These are phyloP conservation scores for Engystomops pustulosus DNA, from an alignment of 2,113 vertebrate genomes.

Conservation along the genomic window DNA sequence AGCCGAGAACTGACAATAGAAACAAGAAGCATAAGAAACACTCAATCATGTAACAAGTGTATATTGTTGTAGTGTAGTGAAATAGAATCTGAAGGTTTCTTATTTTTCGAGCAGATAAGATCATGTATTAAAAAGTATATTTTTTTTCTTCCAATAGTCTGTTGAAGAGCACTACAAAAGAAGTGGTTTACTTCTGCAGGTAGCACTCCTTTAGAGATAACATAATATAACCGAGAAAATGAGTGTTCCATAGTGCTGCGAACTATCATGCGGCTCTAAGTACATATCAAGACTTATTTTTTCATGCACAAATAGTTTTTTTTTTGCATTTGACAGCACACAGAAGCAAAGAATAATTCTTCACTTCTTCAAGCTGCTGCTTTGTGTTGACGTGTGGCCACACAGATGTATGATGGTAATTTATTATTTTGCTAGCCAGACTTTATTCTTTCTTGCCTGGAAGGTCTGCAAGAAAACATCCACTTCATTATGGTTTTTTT, in stretches of 20 bases:
- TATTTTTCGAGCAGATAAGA: not conserved
- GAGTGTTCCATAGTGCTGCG: not conserved
- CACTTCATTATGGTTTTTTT: not conserved
- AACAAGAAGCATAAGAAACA: not conserved
- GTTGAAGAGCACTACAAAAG: not conserved
- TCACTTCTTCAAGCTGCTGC: slow-evolving; percentile 8
- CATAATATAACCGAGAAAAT: not conserved
- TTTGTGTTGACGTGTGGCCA: slow-evolving; percentile 6
- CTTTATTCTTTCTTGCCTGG: not conserved
- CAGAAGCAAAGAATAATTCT: not conserved
- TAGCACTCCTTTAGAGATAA: not conserved
- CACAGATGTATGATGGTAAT: slow-evolving; percentile 12
- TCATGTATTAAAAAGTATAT: not conserved
- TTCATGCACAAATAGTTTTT: not conserved
- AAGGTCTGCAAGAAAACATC: not conserved
- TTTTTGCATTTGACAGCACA: not conserved
- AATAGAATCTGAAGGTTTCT: not conserved
- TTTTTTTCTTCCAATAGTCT: not conserved
- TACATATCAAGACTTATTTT: not conserved
- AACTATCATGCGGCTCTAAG: not conserved
- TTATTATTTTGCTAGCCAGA: slow-evolving; percentile 6
- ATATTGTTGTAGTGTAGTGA: not conserved
- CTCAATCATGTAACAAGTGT: not conserved
- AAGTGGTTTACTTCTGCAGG: not conserved
- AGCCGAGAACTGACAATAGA: not conserved